A percentile compares a stretch with the other conserved stretches of the same genome.
These are phyloP conservation scores for Conchocele bisecta DNA, from an alignment of 2,888 invertebrate species.

Conservation along the genomic window DNA sequence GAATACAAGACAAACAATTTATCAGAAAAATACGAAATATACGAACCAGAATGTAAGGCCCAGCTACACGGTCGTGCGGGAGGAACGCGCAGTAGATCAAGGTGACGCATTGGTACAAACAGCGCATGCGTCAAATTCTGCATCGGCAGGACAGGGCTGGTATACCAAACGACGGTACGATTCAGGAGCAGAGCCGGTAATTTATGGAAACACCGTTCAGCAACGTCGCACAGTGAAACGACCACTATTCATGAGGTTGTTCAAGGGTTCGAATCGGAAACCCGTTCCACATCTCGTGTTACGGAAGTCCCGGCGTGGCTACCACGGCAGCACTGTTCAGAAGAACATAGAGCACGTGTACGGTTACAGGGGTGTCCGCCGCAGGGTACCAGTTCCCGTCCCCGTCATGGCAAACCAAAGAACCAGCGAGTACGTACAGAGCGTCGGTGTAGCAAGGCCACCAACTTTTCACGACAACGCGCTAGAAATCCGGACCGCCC, in stretches of 20 bases:
- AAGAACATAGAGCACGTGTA: conserved; percentile 55
- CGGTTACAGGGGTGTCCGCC: conserved; percentile 5
- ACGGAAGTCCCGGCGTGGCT: neutral
- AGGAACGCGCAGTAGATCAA: too few species aligned
- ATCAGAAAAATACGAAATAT: neutral
- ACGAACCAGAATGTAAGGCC: too few species aligned
- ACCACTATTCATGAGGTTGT: neutral
- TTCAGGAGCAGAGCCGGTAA: neutral
- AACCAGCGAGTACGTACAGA: neutral
- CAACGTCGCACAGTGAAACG: conserved; percentile 1
- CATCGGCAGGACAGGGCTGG: neutral
- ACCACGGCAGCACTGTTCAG: conserved; percentile 29
- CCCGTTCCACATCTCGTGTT: neutral
- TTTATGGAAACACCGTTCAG: too few species aligned
- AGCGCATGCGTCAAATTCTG: too few species aligned
- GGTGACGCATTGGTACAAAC: too few species aligned
- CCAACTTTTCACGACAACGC: too few species aligned
- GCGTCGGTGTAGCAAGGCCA: too few species aligned
- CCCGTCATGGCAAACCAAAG: neutral
- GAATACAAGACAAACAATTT: too few species aligned
- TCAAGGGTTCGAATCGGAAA: neutral
- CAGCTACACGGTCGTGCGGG: too few species aligned
- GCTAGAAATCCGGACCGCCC: too few species aligned
- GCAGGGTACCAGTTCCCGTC: neutral
- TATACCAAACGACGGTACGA: neutral